A percentile compares a stretch with the other conserved stretches of the same genome.
Evolutionary conservation across 1,140 invertebrate genomes (phyloP).

Genomic region (Tribolium madens): DNA sequence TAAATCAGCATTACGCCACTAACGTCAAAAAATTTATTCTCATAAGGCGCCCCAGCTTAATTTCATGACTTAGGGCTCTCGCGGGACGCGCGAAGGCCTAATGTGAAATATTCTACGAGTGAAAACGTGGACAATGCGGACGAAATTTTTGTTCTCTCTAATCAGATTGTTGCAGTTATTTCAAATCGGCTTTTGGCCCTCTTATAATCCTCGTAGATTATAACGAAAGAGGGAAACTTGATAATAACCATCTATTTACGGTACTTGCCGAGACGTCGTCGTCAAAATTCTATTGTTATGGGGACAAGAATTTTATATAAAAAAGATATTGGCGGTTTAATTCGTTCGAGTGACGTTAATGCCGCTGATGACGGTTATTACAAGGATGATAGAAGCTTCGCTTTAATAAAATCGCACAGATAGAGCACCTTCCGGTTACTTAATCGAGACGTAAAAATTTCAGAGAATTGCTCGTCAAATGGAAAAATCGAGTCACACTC

Average conservation of each 20-base stretch:
- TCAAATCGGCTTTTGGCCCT: not conserved
- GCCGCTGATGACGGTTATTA: constrained; percentile 27
- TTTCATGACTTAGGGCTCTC: constrained; percentile 21
- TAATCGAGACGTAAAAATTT: constrained; percentile 29
- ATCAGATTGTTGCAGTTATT: constrained; percentile 22
- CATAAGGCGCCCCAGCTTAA: constrained; percentile 2
- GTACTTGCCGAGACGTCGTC: not conserved
- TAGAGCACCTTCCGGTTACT: constrained; percentile 3
- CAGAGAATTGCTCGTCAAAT: constrained; percentile 1
- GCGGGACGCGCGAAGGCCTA: not conserved
- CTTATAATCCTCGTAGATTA: constrained; percentile 10
- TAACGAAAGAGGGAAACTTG: not conserved
- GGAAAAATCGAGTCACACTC: not conserved
- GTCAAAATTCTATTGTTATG: not conserved
- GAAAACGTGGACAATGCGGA: constrained; percentile 2
- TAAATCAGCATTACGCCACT: not conserved
- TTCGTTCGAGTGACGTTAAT: constrained; percentile 28
- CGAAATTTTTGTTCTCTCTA: constrained; percentile 1
- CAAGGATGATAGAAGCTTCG: constrained; percentile 25
- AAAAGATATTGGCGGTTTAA: constrained; percentile 21
- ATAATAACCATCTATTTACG: constrained; percentile 19
- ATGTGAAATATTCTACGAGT: constrained; percentile 28
- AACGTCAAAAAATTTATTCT: constrained; percentile 11
- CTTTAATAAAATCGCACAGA: constrained; percentile 6
- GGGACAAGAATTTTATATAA: not conserved